These are phyloP conservation scores for Toxostoma redivivum DNA, from an alignment of 2,113 vertebrate species.

Conservation along the genomic window DNA sequence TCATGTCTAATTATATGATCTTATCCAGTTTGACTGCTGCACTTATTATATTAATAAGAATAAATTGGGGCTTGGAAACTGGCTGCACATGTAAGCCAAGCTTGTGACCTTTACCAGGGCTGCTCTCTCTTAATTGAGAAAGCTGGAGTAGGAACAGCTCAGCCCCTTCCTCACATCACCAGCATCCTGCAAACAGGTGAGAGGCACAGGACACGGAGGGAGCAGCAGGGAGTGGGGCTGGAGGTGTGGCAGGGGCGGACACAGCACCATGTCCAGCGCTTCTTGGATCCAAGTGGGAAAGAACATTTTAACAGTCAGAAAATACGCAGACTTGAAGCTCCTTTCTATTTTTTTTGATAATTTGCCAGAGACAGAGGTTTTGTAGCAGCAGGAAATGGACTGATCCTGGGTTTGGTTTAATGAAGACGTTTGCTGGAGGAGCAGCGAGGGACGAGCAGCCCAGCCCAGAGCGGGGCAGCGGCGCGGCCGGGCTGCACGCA, in stretches of 20 bases:
- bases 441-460: background rate
- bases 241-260: background rate
- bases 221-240: background rate
- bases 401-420: background rate
- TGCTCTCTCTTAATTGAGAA: background rate
- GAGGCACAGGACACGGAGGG: background rate
- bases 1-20: constrained; percentile 51
- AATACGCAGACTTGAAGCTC: background rate
- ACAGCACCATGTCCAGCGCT: rapidly evolving
- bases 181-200: background rate
- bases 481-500: background rate
- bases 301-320: background rate
- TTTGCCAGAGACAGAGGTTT: background rate
- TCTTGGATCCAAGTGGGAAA: background rate
- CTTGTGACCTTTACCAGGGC: background rate
- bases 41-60: constrained; percentile 76
- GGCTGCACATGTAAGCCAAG: background rate
- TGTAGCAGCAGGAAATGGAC: background rate
- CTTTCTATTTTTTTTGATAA: background rate
- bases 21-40: constrained; percentile 62
- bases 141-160: background rate
- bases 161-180: background rate
- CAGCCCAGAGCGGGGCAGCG: background rate
- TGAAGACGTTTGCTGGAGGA: background rate
- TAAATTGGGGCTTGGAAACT: constrained; percentile 54